Base-by-base conservation (phyloP, 2,888 invertebrate genomes). In the Leptothorax acervorum region DNA sequence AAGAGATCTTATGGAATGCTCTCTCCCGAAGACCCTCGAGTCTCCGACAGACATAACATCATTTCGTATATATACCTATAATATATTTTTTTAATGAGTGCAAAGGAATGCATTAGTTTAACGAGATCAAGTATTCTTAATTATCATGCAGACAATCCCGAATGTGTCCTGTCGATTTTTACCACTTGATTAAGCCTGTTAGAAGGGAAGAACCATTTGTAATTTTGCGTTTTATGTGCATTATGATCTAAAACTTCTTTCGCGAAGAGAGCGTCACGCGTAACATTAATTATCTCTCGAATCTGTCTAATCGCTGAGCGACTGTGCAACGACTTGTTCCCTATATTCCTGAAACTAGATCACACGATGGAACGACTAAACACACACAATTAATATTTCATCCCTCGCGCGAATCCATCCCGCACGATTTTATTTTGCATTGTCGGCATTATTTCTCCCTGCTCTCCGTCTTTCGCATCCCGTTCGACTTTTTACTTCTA, bases 391-490 rank as follows among this genome's bases (percentile, higher is more conserved):
- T 86, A 83, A 84, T 71, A 76, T 23, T 60, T 76, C 81, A 28
- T 35, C 39, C 12, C 23, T 76, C 35, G 12, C 62, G 73, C 62
- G 63, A 83, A 83, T 84, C 31, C 51, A 12, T 48, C 23, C 9
- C 23, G 84, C 88, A 89, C 82, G 85, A 81, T 82, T 74, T 87
- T 70, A 82, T 71, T 83, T 86, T 89, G 53, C 82, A 70, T 87
- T 85, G 85, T 88, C 74, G 48, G 76, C 89, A 86, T 85, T 28
- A 62, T 55, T 57, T 15, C 4, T 11, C 39, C 62, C 35, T 55
- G 31, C 66, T 57, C 39, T 63, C 57, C 53, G 48, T 18, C 23
- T 62, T 35, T 71, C 18, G 55, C 57, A 68, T 45, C 23, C 48
- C 23, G 35, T 57, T 45, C 35, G 9, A 57, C 11, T 78, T 70